These are phyloP conservation scores for Lamellibrachia columna DNA, from an alignment of 2,888 invertebrate genomes.

Conservation along the genomic window DNA sequence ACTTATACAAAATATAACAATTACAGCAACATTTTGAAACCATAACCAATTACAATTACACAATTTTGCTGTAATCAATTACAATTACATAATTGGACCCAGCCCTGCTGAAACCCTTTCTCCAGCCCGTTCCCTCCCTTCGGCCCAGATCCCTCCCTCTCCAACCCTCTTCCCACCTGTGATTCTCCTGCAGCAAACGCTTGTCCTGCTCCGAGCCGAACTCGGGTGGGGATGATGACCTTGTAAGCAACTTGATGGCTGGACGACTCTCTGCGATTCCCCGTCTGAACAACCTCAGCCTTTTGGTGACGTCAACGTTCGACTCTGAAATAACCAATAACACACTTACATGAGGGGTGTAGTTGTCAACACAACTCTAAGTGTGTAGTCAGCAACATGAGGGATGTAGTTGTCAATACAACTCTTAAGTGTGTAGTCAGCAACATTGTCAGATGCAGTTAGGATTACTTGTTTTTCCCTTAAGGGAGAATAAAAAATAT, in stretches of 20 bases:
- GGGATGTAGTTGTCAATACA: background rate
- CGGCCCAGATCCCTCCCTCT: background rate
- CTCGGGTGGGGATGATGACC: constrained; percentile 47
- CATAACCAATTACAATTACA: too few relatives aligned
- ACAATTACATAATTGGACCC: too few relatives aligned
- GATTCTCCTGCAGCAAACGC: constrained; percentile 31
- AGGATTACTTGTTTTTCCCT: too few relatives aligned
- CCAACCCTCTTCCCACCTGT: constrained; percentile 26
- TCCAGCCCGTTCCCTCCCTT: too few relatives aligned
- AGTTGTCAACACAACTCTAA: background rate
- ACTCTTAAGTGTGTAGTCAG: too few relatives aligned
- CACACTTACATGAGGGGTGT: background rate
- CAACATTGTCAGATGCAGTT: too few relatives aligned
- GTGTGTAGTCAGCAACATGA: background rate
- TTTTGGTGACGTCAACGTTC: constrained; percentile 64
- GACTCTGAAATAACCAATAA: constrained; percentile 26
- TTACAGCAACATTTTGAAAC: too few relatives aligned
- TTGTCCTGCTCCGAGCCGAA: constrained; percentile 43
- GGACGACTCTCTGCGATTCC: constrained; percentile 30
- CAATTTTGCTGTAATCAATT: too few relatives aligned
- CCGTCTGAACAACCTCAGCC: constrained; percentile 60
- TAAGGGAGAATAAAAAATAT: too few relatives aligned
- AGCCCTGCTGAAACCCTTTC: too few relatives aligned
- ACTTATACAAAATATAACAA: too few relatives aligned
- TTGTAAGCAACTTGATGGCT: constrained; percentile 26